Percentiles rank a stretch among this genome's conserved stretches.
phyloP scores from a whole-genome alignment of 2,113 vertebrate genomes.

The Chitala chitala region DNA sequence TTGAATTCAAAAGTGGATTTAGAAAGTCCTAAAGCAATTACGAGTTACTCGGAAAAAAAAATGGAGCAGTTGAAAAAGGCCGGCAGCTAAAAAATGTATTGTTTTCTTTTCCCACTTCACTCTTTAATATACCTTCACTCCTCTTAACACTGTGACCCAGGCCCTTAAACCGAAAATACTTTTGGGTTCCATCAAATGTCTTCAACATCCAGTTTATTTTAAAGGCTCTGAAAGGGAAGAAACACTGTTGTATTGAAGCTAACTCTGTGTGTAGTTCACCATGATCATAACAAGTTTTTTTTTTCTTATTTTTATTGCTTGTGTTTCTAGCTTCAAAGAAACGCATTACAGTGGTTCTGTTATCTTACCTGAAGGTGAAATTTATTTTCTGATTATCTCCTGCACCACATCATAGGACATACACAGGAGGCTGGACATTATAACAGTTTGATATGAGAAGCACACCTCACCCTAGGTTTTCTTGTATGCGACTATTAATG shows the following conservation, averaged over 20 bases:
- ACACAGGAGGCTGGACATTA: neutral
- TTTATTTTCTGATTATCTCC: conserved; percentile 11
- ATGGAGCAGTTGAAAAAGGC: conserved; percentile 43
- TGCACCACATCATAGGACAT: neutral
- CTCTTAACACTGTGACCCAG: conserved; percentile 46
- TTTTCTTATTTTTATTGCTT: neutral
- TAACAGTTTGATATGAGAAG: neutral
- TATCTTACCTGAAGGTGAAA: conserved; percentile 2
- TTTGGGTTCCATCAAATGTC: conserved; percentile 33
- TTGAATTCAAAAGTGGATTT: conserved; percentile 75
- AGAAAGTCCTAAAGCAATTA: conserved; percentile 77
- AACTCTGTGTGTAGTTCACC: neutral
- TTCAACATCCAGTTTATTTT: conserved; percentile 20
- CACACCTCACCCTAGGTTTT: neutral
- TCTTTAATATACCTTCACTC: conserved; percentile 41
- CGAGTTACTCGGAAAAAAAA: conserved; percentile 53
- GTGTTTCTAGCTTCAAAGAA: too few species aligned
- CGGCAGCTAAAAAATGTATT: conserved; percentile 60
- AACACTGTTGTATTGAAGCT: neutral
- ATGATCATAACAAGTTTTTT: neutral
- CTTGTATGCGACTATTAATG: conserved; percentile 14
- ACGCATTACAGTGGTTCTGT: too few species aligned
- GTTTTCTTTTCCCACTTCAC: conserved; percentile 50
- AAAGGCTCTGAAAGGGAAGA: neutral
- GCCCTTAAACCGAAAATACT: conserved; percentile 39